A percentile compares a stretch with the other conserved stretches of the same genome.
These are phyloP conservation scores for Phenganax subtilis DNA, from an alignment of 92 coral and sea anemone genomes.

Conservation along the genomic window DNA sequence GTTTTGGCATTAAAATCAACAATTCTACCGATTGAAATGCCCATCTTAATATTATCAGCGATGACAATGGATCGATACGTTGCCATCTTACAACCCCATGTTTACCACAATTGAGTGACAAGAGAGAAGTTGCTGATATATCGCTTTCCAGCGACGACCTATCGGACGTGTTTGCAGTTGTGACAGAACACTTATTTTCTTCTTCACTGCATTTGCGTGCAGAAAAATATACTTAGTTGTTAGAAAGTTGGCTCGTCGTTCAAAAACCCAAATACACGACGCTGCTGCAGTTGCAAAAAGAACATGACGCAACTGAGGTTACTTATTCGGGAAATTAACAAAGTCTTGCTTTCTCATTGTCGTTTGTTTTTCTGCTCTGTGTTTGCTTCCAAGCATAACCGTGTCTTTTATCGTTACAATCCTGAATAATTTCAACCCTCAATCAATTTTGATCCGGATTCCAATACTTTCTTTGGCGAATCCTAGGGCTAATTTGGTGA, in stretches of 20 bases:
- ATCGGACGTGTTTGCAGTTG: neutral
- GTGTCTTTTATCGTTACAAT: no score
- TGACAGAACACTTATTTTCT: neutral
- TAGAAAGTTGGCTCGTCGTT: neutral
- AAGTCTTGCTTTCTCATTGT: neutral
- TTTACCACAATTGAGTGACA: neutral
- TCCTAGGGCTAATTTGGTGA: no score
- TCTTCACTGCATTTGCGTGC: neutral
- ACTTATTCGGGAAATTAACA: neutral
- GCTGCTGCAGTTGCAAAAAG: neutral
- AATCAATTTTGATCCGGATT: no score
- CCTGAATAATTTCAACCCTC: no score
- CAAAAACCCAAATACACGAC: neutral
- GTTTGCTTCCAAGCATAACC: no score
- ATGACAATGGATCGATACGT: neutral
- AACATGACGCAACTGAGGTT: neutral
- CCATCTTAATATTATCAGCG: neutral
- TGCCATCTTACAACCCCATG: neutral
- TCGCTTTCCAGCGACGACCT: neutral
- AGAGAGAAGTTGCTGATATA: neutral
- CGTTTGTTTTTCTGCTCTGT: no score
- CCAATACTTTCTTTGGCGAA: no score
- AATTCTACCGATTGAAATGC: neutral
- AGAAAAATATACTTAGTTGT: constrained; percentile 6
- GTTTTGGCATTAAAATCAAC: neutral